Base-by-base conservation (phyloP, 2,888 invertebrate species). In the Sinotaia quadrata region DNA sequence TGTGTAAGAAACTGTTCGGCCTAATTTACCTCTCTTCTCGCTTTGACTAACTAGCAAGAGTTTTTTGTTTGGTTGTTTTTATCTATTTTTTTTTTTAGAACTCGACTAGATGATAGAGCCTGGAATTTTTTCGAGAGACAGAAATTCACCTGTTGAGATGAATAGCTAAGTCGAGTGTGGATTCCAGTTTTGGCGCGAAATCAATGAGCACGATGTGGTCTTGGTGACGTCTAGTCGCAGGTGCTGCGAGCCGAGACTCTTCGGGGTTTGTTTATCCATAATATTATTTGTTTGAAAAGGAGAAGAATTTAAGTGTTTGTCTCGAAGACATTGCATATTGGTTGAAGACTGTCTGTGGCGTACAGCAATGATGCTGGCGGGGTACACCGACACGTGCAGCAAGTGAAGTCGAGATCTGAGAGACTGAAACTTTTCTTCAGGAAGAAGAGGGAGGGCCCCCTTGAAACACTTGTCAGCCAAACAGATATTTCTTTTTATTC, bases 281-380 rank as follows among this genome's bases (percentile, higher is more conserved):
- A 54, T 54, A 54, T 54, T 54, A 54, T 54, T 54, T 54, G 54
- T 54, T 54, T 54, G 54, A 54, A 34, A 57, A 57, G 57, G 36
- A 31, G 31, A 57, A 57, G 34, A 57, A 33, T 31, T 34, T 57
- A 12, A 57, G n/a, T 15, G 24, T 57, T 57, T 57, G 31, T 31
- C n/a, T 34, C 12, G 31, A 18, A 33, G 34, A 57, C 57, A 57
- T 21, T 57, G 57, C 57, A 12, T 57, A 54, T 24, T 29, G 27
- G 54, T 15, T 47, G n/a, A 21, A 24, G 47, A 47, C 47, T 47
- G n/a, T 18, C 18, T 18, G 41, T 18, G 41, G 47, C 21, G 47
- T 18, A 47, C 47, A 8, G 47, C 47, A 47, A n/a, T n/a, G n/a
- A n/a, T n/a, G n/a, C n/a, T n/a, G n/a, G n/a, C n/a, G n/a, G n/a